Base-by-base conservation (phyloP, 2,113 vertebrate genomes). In the Azemiops feae region DNA sequence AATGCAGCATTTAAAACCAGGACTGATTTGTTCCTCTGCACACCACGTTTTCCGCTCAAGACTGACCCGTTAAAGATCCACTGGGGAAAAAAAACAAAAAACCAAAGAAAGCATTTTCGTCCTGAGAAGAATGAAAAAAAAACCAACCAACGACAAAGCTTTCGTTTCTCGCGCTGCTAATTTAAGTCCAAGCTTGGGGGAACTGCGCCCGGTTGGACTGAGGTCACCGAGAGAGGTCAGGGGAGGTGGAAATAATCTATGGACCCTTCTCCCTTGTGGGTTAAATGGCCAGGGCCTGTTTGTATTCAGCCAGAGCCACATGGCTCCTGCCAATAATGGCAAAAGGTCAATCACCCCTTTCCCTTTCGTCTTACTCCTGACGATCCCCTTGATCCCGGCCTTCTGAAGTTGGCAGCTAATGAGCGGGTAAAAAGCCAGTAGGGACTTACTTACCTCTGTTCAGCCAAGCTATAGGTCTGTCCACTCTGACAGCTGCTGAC, bases 401-500 rank as follows among this genome's bases (percentile, higher is more conserved):
- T 85, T 52, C 14, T 43, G 74, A 91, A 9, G 1, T 27, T 45
- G 92, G 43, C 93, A 94, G 93, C 50, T 27, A 11, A 93, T 60
- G 95, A 94, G 57, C 91, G 95, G 85, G 87, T 14, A 55, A 85
- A 57, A 30, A 34, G 22, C 43, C 88, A 89, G 60, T 14, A 9
- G 86, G 60, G 64, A 87, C 47, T 47, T 7, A 47, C 98, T 99
- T 97, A 99, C 99, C 99, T 99, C 97, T 99, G 98, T 94, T 99
- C 98, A 0, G 98, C 98, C 0, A 98, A 98, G 97, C 98, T 99
- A 98, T 99, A 99, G 97, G 99, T 99, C 98, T 99, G 99, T 95
- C 99, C 99, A 97, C 98, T 99, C 97, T 99, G 99, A 98, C 99
- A 99, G 97, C 98, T 98, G 96, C 98, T 99, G 97, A 99, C 99